Evolutionary conservation across 2,113 vertebrate species (phyloP), one percentile per base, ranked within the genome.

Genomic region (Zeus faber): DNA sequence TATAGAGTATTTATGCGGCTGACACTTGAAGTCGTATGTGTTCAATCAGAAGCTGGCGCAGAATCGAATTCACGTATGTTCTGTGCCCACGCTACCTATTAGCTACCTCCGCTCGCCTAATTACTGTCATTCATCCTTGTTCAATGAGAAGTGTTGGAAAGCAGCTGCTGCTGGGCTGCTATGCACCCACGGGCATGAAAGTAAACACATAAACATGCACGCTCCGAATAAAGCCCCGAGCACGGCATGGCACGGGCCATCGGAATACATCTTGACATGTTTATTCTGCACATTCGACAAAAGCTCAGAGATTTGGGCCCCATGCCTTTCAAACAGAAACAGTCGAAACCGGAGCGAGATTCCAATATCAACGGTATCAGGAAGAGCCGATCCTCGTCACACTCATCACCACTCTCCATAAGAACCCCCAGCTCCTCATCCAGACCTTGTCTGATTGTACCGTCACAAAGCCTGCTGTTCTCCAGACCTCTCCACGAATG

Each of bases 101-200:
- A 86, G 62, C 76, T 70, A 62, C 74, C 81, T 72, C 80, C 62
- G 61, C 67, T 60, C 33, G 41, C 67, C 77, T 85, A 86, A 88
- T 88, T 88, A 87, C 82, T 82, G 79, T 72, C 76, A 85, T 85
- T 89, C 83, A 80, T 85, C 72, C 76, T 72, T 79, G 80, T 84
- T 80, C 79, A 74, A 71, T 73, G 68, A 74, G 67, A 76, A 70
- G 65, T 56, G 51, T 66, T 66, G 64, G 65, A 54, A 78, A 77
- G 70, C 72, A 73, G 77, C 76, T 78, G 78, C 63, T 62, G 33
- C 65, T 9, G 44, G 60, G 45, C 54, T 59, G 13, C 58, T 50
- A 55, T 21, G 23, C 16, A 40, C 67, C 72, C 51, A 56, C 53
- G 58, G 51, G 52, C 47, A 73, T 68, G 58, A 57, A 75, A 47